Base-by-base conservation (phyloP, 2,797 vertebrate species). In the Rachycentron canadum region DNA sequence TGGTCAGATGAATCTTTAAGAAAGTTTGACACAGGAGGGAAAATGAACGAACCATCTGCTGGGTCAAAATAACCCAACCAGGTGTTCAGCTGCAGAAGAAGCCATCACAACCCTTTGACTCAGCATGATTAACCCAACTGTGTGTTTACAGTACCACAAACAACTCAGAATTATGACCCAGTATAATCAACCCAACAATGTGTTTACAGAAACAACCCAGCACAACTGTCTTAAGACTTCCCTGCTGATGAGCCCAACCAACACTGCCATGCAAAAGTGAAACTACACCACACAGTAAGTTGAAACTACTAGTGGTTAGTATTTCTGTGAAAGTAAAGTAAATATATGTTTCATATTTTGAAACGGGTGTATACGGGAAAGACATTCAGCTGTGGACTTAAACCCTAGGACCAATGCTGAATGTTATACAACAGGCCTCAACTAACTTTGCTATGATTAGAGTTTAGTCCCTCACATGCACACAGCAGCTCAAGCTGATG, bases 261-360 rank as follows among this genome's bases (percentile, higher is more conserved):
- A 8, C n/a, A n/a, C 3, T 49, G 40, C 6, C 2, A 38, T 41
- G 26, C 28, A 23, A 64, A 75, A 71, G n/a, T 49, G 83, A 87
- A 87, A 87, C 60, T 12, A 11, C 16, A 70, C 63, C 73, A 68
- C 56, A 84, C 45, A 76, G 70, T 88, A 75, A 47, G 81, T 25
- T 43, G 68, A 79, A 89, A 86, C 65, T 55, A 55, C 59, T 5
- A 47, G 11, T 2, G 55, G 14, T 26, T 4, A 25, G 8, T 64
- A 3, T 81, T 82, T 69, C 45, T 21, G 7, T 32, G 32, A 32
- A 32, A 32, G n/a, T n/a, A n/a, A n/a, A n/a, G n/a, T n/a, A n/a
- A n/a, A n/a, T n/a, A n/a, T n/a, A n/a, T 16, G 83, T 86, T 71
- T 1, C 0, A 61, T 36, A 47, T 78, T 77, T 80, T 68, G 61